Percentiles rank a stretch among this genome's conserved stretches.
Evolutionary conservation across 2,113 vertebrate genomes (phyloP).

Genomic region (Rattus norvegicus): DNA sequence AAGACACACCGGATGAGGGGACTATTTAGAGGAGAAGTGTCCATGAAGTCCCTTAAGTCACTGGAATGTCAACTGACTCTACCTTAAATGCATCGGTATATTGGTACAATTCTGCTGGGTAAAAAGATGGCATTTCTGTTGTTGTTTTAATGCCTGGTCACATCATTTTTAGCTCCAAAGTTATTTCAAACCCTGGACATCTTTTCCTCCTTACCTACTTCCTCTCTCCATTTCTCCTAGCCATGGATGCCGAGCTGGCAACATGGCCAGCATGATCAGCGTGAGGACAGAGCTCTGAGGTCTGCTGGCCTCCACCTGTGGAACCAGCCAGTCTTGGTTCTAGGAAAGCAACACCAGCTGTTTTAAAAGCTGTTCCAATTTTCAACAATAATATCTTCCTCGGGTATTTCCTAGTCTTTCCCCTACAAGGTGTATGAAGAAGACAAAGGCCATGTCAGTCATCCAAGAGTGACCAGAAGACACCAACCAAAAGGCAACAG

Average conservation of each 20-base stretch:
- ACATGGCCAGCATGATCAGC: fast-evolving
- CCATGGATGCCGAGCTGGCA: background rate
- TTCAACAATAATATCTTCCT: background rate
- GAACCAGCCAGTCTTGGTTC: background rate
- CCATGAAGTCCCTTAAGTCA: background rate
- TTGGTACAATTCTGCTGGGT: background rate
- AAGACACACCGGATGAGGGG: background rate
- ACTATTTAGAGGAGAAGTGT: background rate
- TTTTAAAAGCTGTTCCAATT: background rate
- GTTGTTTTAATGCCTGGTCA: background rate
- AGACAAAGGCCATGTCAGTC: background rate
- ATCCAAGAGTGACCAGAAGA: background rate
- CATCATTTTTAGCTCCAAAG: background rate
- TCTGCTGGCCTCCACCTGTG: background rate
- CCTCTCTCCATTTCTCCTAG: background rate
- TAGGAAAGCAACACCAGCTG: background rate
- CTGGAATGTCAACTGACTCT: background rate
- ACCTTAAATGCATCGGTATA: background rate
- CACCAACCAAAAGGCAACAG: background rate
- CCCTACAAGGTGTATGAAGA: background rate
- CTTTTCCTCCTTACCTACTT: background rate
- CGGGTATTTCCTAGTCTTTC: background rate
- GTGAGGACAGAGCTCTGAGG: background rate
- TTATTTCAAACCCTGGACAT: background rate
- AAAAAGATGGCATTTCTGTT: background rate